phyloP scores from a whole-genome alignment of 1,140 invertebrate species.

The Arctopsyche grandis region DNA sequence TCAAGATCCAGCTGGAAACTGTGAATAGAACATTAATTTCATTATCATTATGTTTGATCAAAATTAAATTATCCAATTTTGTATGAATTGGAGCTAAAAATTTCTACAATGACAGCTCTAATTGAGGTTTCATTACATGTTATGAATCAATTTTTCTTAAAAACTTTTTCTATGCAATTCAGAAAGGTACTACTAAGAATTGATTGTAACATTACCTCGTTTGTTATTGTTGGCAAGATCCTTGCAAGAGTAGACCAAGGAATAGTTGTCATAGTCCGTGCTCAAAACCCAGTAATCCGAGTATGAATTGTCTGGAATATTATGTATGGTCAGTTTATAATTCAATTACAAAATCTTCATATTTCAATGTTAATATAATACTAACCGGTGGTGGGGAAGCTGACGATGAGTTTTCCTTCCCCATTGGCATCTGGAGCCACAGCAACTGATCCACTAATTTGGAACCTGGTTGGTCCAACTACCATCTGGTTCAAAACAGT shows the following conservation, averaged over 20 bases:
- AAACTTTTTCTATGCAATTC: not conserved
- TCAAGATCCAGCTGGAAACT: slow-evolving; percentile 53
- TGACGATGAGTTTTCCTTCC: slow-evolving; percentile 42
- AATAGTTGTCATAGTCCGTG: slow-evolving; percentile 59
- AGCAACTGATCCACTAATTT: slow-evolving; percentile 56
- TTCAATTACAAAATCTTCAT: no score
- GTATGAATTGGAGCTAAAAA: no score
- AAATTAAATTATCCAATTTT: not conserved
- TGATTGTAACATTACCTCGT: slow-evolving; percentile 55
- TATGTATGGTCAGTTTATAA: no score
- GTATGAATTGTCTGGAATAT: not conserved
- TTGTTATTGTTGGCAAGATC: slow-evolving; percentile 56
- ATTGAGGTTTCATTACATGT: no score
- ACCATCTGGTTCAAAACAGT: slow-evolving; percentile 14
- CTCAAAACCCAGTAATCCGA: slow-evolving; percentile 58
- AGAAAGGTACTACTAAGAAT: not conserved
- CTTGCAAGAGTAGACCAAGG: slow-evolving; percentile 59
- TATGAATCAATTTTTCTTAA: no score
- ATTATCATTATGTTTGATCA: not conserved
- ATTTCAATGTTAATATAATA: not conserved
- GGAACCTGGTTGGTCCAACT: not conserved
- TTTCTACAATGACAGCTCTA: no score
- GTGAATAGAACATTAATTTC: not conserved
- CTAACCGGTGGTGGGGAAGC: slow-evolving; percentile 53
- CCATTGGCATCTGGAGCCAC: slow-evolving; percentile 42